phyloP scores from a whole-genome alignment of 2,797 vertebrate genomes.

The Numenius phaeopus region DNA sequence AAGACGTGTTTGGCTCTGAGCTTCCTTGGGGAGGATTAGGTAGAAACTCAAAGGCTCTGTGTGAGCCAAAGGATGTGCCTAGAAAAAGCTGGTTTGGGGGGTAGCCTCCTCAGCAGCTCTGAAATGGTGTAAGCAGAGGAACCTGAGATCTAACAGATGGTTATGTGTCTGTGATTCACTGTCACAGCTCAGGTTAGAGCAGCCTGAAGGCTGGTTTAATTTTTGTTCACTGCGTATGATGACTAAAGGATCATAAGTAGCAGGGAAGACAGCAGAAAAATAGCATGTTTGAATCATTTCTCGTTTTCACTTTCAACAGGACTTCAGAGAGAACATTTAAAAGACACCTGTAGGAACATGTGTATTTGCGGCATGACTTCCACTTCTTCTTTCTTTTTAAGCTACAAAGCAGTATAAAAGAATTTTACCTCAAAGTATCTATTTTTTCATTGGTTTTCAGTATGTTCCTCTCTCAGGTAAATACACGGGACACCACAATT shows the following conservation, averaged over 20 bases:
- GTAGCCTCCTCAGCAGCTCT: background rate
- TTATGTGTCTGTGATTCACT: background rate
- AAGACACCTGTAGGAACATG: background rate
- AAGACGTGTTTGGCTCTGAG: rapidly evolving
- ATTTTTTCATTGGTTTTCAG: background rate
- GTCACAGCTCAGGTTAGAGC: background rate
- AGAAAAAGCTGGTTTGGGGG: background rate
- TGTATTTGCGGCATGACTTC: background rate
- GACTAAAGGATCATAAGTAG: background rate
- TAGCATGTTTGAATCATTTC: background rate
- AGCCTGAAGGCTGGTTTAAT: background rate
- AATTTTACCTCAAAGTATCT: background rate
- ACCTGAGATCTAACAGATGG: background rate
- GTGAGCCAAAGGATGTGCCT: background rate
- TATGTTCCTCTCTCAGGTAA: background rate
- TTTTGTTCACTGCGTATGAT: background rate
- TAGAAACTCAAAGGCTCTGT: background rate
- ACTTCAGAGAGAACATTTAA: background rate
- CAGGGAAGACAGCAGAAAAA: background rate
- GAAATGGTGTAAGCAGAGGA: background rate
- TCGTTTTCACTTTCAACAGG: background rate
- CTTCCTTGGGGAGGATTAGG: background rate
- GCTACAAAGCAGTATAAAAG: background rate
- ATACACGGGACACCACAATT: background rate
- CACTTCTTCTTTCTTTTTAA: background rate